Conservation (phyloP, 2,113 vertebrate species). For the Tor tambroides region DNA sequence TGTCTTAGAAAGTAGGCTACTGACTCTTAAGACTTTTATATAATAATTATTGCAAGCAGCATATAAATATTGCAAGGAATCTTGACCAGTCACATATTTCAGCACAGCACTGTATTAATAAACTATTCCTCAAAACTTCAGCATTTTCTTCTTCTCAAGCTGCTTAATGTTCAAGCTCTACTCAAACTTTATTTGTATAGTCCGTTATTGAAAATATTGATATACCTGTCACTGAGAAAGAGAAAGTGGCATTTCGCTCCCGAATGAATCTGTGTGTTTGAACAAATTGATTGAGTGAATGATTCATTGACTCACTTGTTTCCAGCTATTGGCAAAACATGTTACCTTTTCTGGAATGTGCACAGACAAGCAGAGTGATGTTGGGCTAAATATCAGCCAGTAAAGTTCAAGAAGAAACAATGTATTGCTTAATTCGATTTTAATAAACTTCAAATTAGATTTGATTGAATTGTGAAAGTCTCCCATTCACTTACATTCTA, state of each 20-base stretch:
- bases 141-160: not conserved
- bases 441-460: no score
- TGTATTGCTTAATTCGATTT: no score
- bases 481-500: no score
- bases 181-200: not conserved
- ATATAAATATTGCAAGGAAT: not conserved
- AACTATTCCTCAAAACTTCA: not conserved
- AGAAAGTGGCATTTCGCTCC: not conserved
- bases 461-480: no score
- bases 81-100: not conserved
- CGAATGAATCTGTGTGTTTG: not conserved
- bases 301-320: not conserved
- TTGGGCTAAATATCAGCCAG: no score
- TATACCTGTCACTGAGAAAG: not conserved
- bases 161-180: not conserved
- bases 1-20: not conserved
- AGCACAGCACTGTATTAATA: not conserved
- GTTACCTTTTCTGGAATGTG: not conserved
- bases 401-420: no score
- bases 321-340: not conserved
- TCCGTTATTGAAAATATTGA: not conserved
- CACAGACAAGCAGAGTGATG: no score
- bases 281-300: not conserved
- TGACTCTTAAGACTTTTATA: not conserved
- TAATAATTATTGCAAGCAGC: not conserved